A percentile compares a stretch with the other conserved stretches of the same genome.
phyloP scores from a whole-genome alignment of 2,888 invertebrate species.

The Lysandra coridon region DNA sequence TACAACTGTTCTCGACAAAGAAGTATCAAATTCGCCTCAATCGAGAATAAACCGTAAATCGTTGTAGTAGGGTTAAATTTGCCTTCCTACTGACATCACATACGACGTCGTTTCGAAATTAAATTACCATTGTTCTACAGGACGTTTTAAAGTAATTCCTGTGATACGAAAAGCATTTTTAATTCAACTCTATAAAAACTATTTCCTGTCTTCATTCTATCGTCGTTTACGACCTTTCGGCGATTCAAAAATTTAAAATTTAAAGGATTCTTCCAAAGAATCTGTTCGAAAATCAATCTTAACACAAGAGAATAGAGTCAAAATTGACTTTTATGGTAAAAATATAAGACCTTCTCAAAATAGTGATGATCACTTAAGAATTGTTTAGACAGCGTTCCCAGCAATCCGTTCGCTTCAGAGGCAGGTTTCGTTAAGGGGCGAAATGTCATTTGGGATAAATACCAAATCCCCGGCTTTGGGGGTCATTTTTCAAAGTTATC shows the following conservation, averaged over 20 bases:
- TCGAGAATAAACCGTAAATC: constrained; percentile 42
- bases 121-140: constrained; percentile 58
- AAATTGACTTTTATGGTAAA: constrained; percentile 37
- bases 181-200: constrained; percentile 41
- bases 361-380: constrained; percentile 64
- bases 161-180: constrained; percentile 48
- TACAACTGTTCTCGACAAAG: constrained; percentile 49
- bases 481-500: constrained; percentile 73
- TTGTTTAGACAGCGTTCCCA: constrained; percentile 73
- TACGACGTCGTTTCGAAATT: constrained; percentile 45
- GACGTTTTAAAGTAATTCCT: constrained; percentile 58
- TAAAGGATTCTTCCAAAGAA: constrained; percentile 46
- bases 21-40: constrained; percentile 39
- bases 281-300: constrained; percentile 39
- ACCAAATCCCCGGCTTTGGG: constrained; percentile 62
- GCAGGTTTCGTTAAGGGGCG: constrained; percentile 74
- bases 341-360: constrained; percentile 49
- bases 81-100: constrained; percentile 32
- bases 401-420: constrained; percentile 73
- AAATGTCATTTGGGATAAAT: constrained; percentile 72
- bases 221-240: constrained; percentile 53
- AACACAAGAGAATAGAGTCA: constrained; percentile 37
- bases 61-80: constrained; percentile 41
- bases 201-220: constrained; percentile 43
- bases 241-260: constrained; percentile 54